Percentiles rank a stretch among this genome's conserved stretches.
phyloP scores from a whole-genome alignment of 1,140 invertebrate genomes.

The Thereuonema tuberculata region DNA sequence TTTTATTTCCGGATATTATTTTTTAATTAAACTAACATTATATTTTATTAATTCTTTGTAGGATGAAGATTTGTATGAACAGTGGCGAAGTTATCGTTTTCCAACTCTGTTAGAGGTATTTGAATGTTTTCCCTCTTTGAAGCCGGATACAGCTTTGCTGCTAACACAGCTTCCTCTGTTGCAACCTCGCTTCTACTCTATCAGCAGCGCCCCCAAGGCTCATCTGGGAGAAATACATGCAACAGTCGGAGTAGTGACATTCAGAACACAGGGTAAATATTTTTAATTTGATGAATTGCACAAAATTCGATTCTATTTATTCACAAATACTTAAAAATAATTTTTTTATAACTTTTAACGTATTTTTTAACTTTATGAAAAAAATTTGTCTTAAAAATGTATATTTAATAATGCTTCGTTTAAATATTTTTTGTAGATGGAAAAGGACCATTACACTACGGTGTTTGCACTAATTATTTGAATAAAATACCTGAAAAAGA shows the following conservation, averaged over 20 bases:
- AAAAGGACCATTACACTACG: too few species aligned
- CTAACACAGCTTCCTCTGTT: constrained; percentile 69
- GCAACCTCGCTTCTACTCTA: constrained; percentile 87
- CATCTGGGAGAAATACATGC: constrained; percentile 65
- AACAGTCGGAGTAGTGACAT: constrained; percentile 67
- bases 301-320: too few species aligned
- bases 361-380: too few species aligned
- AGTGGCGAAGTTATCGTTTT: constrained; percentile 76
- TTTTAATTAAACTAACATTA: constrained; percentile 23
- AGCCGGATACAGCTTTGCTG: constrained; percentile 63
- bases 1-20: not conserved
- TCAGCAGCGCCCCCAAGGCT: constrained; percentile 73
- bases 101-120: constrained; percentile 79
- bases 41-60: constrained; percentile 26
- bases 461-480: too few species aligned
- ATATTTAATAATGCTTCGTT: too few species aligned
- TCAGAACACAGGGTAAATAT: too few species aligned
- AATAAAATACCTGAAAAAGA: too few species aligned
- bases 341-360: too few species aligned
- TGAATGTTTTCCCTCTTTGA: constrained; percentile 72
- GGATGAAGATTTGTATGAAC: constrained; percentile 81
- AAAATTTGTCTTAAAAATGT: too few species aligned
- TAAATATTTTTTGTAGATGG: too few species aligned
- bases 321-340: too few species aligned
- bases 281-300: too few species aligned